Percentiles rank a stretch among this genome's conserved stretches.
Evolutionary conservation across 2,888 invertebrate species (phyloP).

Genomic region (Nycteola revayana): DNA sequence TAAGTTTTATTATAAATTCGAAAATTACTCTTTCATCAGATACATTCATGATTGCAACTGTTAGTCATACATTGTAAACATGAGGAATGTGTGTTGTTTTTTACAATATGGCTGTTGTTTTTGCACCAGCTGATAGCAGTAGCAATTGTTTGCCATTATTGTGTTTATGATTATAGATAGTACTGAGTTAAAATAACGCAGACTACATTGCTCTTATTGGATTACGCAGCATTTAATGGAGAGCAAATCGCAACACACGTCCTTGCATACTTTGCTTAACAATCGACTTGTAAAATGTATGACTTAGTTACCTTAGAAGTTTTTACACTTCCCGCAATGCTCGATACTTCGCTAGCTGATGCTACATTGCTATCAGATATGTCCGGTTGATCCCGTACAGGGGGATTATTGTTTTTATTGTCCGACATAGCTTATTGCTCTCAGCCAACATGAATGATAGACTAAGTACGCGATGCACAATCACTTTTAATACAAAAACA

Average conservation of each 20-base stretch:
- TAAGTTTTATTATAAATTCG: too few species aligned
- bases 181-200: constrained; percentile 6
- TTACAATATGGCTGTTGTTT: too few species aligned
- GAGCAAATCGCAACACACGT: constrained; percentile 19
- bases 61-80: too few species aligned
- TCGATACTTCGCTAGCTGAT: constrained; percentile 55
- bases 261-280: constrained; percentile 16
- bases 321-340: constrained; percentile 61
- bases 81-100: too few species aligned
- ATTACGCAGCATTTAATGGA: constrained; percentile 22
- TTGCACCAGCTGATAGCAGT: too few species aligned
- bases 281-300: constrained; percentile 7
- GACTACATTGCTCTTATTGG: constrained; percentile 10
- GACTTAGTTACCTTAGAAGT: constrained; percentile 53
- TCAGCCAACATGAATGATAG: constrained; percentile 63
- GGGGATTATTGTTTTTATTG: constrained; percentile 63
- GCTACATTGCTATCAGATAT: constrained; percentile 59
- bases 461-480: constrained; percentile 23
- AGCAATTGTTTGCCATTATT: too few species aligned
- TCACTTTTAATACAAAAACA: constrained; percentile 23
- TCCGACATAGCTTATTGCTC: constrained; percentile 66
- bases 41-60: too few species aligned
- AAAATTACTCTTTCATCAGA: too few species aligned
- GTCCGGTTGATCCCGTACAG: constrained; percentile 57
- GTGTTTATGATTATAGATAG: too few species aligned